Evolutionary conservation across 2,797 vertebrate genomes (phyloP), one percentile per base, ranked within the genome.

Genomic region (Taenioides sp.): DNA sequence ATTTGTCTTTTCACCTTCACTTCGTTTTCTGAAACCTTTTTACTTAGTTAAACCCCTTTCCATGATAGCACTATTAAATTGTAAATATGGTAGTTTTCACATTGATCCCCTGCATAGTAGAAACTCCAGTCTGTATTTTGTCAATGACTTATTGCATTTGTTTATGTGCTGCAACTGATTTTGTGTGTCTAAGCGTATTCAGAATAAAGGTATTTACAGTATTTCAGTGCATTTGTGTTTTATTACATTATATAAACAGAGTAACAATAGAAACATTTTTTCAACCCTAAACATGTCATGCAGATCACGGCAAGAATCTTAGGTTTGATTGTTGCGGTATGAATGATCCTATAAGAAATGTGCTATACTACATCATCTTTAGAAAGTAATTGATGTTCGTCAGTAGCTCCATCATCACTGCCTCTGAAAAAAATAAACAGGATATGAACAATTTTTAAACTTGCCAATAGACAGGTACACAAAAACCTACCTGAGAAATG

Each of bases 401-500:
- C 60, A 20, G 9, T n/a, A 3, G 28, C 18, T 37, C 9, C 31
- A 7, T 82, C 76, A 54, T 84, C 75, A 28, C 66, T 31, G 73
- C 78, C 79, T 83, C 90, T 93, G 28, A 1, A 10, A 37, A 25
- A 80, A 87, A 70, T 74, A 55, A 7, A 61, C 25, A 59, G 1
- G 28, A n/a, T 34, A 31, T 34, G 4, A 62, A 28, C 25, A 28
- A 59, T 28, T 58, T 14, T 25, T 4, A 3, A 58, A 25, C 7
- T 57, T 57, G 12, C 57, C 22, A 59, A 17, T 4, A 5, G 1
- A 17, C 6, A 17, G 0, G 12, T 5, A 17, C 2, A 7, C 12
- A 11, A 2, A 3, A 65, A 31, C 54, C 17, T 66, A 97, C 97
- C 95, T 96, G 82, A 96, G 94, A 76, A 90, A 92, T 65, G 82